These are phyloP conservation scores for Gobionotothen gibberifrons DNA, from an alignment of 2,797 vertebrate genomes.

Conservation along the genomic window DNA sequence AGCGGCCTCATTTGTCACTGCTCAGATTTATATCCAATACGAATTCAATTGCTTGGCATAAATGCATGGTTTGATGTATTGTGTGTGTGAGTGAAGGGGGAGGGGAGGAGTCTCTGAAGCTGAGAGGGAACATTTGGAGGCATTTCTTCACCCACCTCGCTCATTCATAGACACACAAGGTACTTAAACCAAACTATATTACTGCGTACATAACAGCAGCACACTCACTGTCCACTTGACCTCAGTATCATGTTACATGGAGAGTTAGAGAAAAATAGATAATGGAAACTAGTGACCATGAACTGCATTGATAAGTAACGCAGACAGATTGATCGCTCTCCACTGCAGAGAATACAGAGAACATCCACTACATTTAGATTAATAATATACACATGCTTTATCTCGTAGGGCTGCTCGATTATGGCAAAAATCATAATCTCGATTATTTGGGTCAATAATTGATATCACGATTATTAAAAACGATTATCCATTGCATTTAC, in stretches of 20 bases:
- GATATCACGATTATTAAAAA: too few relatives aligned
- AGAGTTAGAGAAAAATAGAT: conserved; percentile 11
- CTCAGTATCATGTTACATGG: conserved; percentile 13
- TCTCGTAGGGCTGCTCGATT: not conserved
- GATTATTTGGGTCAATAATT: too few relatives aligned
- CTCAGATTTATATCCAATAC: conserved; percentile 80
- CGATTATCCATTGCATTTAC: too few relatives aligned
- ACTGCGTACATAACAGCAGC: conserved; percentile 8
- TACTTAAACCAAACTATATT: conserved; percentile 18
- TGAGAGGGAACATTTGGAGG: conserved; percentile 38
- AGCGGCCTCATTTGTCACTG: conserved; percentile 73
- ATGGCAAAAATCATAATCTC: too few relatives aligned
- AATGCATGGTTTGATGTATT: conserved; percentile 78
- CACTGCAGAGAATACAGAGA: not conserved
- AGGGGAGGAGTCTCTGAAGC: conserved; percentile 21
- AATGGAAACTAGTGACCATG: not conserved
- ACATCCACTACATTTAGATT: not conserved
- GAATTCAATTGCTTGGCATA: conserved; percentile 81
- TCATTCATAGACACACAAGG: not conserved
- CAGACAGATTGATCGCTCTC: conserved; percentile 3
- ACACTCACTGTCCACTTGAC: conserved; percentile 7
- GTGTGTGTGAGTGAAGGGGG: not conserved
- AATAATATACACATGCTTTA: too few relatives aligned
- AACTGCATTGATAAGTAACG: conserved; percentile 24
- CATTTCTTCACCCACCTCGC: conserved; percentile 14